These are phyloP conservation scores for Fragum fragum DNA, from an alignment of 2,888 invertebrate species.

Conservation along the genomic window DNA sequence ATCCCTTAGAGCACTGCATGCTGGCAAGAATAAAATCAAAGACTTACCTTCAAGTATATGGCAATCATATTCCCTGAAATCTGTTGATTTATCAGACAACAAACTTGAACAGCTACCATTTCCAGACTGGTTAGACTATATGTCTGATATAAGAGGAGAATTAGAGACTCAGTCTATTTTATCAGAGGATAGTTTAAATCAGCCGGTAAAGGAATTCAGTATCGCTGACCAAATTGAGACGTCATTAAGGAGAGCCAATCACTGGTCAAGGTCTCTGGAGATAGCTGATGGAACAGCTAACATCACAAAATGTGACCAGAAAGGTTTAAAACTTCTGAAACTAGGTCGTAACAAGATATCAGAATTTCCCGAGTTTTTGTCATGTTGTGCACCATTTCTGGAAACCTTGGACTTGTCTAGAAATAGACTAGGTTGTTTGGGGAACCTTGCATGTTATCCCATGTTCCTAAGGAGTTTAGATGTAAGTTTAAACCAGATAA, in stretches of 20 bases:
- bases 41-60: conserved; percentile 89
- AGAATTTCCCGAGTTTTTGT: conserved; percentile 94
- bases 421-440: conserved; percentile 92
- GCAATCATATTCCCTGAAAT: conserved; percentile 64
- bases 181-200: conserved; percentile 16
- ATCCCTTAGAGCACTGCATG: conserved; percentile 93
- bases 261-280: conserved; percentile 50
- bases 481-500: conserved; percentile 89
- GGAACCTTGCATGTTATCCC: conserved; percentile 96
- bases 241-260: conserved; percentile 35
- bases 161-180: conserved; percentile 5
- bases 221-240: not conserved
- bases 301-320: conserved; percentile 49
- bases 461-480: conserved; percentile 96
- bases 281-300: conserved; percentile 56
- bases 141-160: not conserved
- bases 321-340: conserved; percentile 89
- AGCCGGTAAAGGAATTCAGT: not conserved
- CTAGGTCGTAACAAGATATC: conserved; percentile 96
- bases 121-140: conserved; percentile 29
- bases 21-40: conserved; percentile 94
- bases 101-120: conserved; percentile 47
- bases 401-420: conserved; percentile 96
- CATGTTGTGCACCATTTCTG: conserved; percentile 95
- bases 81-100: conserved; percentile 66